These are phyloP conservation scores for Triplophysa yarkandensis DNA, from an alignment of 2,797 vertebrate species.

Conservation along the genomic window DNA sequence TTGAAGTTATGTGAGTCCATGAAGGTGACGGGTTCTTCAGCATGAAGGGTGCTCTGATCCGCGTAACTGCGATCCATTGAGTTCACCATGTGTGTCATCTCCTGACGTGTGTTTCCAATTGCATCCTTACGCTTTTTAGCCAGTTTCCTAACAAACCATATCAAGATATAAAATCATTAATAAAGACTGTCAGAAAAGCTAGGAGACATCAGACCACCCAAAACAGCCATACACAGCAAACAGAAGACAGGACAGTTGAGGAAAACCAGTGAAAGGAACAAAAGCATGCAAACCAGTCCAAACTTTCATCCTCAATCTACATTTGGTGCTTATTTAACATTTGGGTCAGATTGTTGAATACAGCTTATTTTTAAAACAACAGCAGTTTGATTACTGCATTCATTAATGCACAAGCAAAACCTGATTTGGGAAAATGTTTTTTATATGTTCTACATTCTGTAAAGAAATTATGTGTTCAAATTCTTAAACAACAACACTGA, in stretches of 20 bases:
- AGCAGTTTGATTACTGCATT: no score
- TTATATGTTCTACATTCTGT: no score
- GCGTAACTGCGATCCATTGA: conserved; percentile 98
- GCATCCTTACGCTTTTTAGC: conserved; percentile 98
- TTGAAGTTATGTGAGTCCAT: conserved; percentile 99
- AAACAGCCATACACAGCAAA: background rate
- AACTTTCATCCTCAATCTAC: no score
- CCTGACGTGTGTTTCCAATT: conserved; percentile 92
- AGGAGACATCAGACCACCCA: no score
- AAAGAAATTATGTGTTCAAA: no score
- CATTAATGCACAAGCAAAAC: no score
- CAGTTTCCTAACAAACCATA: conserved; percentile 85
- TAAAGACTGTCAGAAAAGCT: no score
- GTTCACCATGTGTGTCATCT: conserved; percentile 99
- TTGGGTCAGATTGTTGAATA: background rate
- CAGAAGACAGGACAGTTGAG: background rate
- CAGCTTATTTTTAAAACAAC: no score
- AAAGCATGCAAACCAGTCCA: background rate
- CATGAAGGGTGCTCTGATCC: conserved; percentile 95
- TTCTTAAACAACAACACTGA: no score
- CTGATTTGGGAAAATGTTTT: no score
- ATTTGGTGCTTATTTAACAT: background rate
- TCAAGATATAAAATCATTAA: conserved; percentile 48
- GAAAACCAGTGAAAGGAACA: background rate
- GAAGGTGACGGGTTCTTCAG: conserved; percentile 95